Evolutionary conservation across 2,888 invertebrate genomes (phyloP).

Genomic region (Enchytraeus crypticus): DNA sequence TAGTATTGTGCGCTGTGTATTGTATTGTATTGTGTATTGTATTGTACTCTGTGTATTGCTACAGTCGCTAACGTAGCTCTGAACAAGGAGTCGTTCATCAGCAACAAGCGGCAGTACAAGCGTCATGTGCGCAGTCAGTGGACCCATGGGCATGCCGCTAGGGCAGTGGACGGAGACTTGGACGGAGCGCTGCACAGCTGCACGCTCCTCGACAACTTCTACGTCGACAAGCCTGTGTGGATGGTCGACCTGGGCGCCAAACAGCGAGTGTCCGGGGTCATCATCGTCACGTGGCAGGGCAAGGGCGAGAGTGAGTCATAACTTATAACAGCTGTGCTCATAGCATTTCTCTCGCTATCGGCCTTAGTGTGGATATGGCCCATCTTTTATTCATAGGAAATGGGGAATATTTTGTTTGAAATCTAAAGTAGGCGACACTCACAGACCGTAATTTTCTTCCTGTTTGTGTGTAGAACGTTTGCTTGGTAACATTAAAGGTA

Average conservation of each 20-base stretch:
- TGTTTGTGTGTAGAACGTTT: no score
- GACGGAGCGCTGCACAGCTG: slow-evolving; percentile 48
- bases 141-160: slow-evolving; percentile 45
- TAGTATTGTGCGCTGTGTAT: background rate
- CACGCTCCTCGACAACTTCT: slow-evolving; percentile 53
- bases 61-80: slow-evolving; percentile 54
- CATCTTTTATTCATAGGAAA: no score
- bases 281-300: slow-evolving; percentile 51
- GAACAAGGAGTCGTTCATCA: slow-evolving; percentile 52
- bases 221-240: slow-evolving; percentile 53
- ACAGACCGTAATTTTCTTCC: no score
- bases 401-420: no score
- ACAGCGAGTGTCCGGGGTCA: slow-evolving; percentile 48
- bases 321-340: no score
- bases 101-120: slow-evolving; percentile 49
- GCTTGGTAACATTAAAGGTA: no score
- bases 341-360: no score
- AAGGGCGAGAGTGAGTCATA: slow-evolving; percentile 22
- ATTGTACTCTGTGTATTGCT: no score
- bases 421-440: no score
- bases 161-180: slow-evolving; percentile 52
- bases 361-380: no score
- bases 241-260: slow-evolving; percentile 52
- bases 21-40: no score
- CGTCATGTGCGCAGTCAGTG: slow-evolving; percentile 45